Conservation (phyloP, 2,113 vertebrate genomes). For the Odocoileus hemionus region DNA sequence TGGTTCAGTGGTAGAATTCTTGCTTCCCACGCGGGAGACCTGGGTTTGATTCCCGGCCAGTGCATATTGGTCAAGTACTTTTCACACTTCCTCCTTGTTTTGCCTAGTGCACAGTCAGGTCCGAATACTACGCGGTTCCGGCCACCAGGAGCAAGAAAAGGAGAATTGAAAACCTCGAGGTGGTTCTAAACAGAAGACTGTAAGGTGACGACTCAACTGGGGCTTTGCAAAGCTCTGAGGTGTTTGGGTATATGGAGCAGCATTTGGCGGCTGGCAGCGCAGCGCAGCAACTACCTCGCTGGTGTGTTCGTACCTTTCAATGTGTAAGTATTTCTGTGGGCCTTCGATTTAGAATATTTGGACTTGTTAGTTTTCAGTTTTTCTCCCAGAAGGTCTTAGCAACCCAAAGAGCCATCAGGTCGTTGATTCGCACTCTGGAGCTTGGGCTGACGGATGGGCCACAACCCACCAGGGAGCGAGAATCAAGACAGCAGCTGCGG, state of each 20-base stretch:
- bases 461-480: neutral
- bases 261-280: neutral
- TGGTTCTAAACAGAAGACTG: neutral
- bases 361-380: neutral
- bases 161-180: neutral
- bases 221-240: neutral
- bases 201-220: neutral
- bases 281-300: no score
- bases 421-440: neutral
- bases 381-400: neutral
- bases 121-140: neutral
- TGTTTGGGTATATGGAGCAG: neutral
- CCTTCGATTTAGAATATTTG: neutral
- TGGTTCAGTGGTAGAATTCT: slow-evolving; percentile 56
- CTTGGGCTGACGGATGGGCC: neutral
- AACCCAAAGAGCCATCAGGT: neutral
- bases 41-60: slow-evolving; percentile 34
- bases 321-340: neutral
- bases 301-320: neutral
- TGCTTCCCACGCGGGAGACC: neutral
- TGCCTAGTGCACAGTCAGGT: neutral
- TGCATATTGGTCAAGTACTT: neutral
- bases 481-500: neutral
- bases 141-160: neutral
- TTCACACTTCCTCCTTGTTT: neutral